phyloP scores from a whole-genome alignment of 2,888 invertebrate genomes.

The Maniola hyperantus region DNA sequence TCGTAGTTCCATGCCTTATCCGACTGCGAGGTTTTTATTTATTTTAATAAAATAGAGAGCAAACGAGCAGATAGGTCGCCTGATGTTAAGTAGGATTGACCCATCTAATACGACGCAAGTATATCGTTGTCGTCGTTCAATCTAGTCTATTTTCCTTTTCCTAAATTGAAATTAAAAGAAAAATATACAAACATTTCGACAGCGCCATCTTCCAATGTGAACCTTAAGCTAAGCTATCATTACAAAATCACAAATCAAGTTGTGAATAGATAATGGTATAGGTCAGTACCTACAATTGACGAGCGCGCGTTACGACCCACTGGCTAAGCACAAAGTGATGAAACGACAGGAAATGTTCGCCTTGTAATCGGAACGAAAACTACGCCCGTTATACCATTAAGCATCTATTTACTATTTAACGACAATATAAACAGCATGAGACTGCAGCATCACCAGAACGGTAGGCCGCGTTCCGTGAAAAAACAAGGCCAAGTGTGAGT shows the following conservation, averaged over 20 bases:
- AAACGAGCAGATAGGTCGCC: too few relatives aligned
- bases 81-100: too few relatives aligned
- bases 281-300: constrained; percentile 21
- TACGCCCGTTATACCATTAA: neutral
- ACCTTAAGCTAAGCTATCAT: neutral
- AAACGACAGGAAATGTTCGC: constrained; percentile 11
- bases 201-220: neutral
- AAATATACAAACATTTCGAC: neutral
- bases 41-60: too few relatives aligned
- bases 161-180: too few relatives aligned
- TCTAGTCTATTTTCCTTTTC: too few relatives aligned
- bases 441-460: too few relatives aligned
- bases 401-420: neutral
- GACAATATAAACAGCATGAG: neutral
- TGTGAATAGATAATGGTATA: constrained; percentile 24
- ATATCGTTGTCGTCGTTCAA: too few relatives aligned
- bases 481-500: too few relatives aligned
- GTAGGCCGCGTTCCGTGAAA: too few relatives aligned
- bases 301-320: neutral
- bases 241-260: constrained; percentile 20
- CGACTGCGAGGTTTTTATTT: too few relatives aligned
- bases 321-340: constrained; percentile 10
- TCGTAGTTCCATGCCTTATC: too few relatives aligned
- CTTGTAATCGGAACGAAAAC: constrained; percentile 1
- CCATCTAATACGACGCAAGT: too few relatives aligned